These are phyloP conservation scores for Muraenolepis orangiensis DNA, from an alignment of 2,797 vertebrate species.

Conservation along the genomic window DNA sequence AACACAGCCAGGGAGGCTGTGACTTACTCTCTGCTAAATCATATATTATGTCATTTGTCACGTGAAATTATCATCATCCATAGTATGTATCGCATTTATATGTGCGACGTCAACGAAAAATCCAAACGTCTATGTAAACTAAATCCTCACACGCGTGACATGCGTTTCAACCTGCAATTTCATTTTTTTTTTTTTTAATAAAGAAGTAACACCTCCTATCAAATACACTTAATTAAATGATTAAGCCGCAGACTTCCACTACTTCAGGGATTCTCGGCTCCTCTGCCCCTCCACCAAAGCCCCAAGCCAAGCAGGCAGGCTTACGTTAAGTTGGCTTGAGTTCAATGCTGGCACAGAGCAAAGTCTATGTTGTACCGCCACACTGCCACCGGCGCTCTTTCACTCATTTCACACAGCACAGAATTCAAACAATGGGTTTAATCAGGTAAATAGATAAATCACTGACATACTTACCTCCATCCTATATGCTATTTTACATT, in stretches of 20 bases:
- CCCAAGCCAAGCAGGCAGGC: no score
- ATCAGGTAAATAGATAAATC: not conserved
- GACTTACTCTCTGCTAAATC: not conserved
- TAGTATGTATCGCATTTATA: not conserved
- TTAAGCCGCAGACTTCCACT: not conserved
- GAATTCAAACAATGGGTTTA: not conserved
- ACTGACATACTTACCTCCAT: not conserved
- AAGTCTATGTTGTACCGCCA: not conserved
- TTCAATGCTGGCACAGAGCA: not conserved
- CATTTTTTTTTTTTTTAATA: not conserved
- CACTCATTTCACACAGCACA: not conserved
- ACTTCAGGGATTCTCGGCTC: not conserved
- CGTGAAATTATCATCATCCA: not conserved
- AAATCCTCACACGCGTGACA: not conserved
- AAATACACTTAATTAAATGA: not conserved
- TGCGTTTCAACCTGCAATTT: not conserved
- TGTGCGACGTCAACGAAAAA: not conserved
- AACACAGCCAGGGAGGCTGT: slow-evolving; percentile 16
- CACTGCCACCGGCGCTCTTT: not conserved
- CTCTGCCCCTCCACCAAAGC: no score
- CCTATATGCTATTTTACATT: not conserved
- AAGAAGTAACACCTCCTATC: not conserved
- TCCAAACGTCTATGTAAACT: not conserved
- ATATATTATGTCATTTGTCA: not conserved
- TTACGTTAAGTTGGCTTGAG: not conserved